Evolutionary conservation across 2,797 vertebrate species (phyloP), one percentile per base, ranked within the genome.

Genomic region (Sebastes dallii): DNA sequence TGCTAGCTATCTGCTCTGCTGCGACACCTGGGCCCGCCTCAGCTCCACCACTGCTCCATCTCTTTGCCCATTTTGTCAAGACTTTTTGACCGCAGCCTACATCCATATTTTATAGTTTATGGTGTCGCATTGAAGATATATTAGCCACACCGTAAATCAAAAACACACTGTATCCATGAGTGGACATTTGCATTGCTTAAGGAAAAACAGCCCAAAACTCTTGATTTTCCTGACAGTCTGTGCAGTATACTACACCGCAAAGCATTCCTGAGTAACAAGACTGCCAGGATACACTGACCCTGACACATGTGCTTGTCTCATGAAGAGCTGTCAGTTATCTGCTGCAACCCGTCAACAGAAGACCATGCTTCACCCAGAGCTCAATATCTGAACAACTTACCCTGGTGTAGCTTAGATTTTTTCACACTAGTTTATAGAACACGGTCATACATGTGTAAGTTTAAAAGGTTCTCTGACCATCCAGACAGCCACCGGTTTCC

Each of bases 221-320:
- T 27, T 0, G 0, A 6, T 8, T 73, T n/a, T 14, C 9, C 29
- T 46, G 39, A 60, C 62, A 36, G 59, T 11, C 18, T 32, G 6
- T 3, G 16, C 42, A 46, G 42, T 46, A 46, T 46, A 18, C 16
- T 46, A 46, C 42, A 50, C 24, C 50, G 69, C 60, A 75, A 71
- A 83, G 75, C 66, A 82, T 82, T 81, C 75, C 56, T 72, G 56
- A 58, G 59, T n/a, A 52, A 66, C 16, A 13, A 25, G 14, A 65
- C 32, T 68, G 18, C 10, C 20, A 30, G 46, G 52, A 60, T 58
- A 42, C 22, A 54, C 16, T 62, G 25, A 79, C 32, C 11, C 6
- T 22, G 66, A 50, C 22, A 22, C 56, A 13, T 46, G 36, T 56
- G 32, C 52, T 39, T 59, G 7, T 25, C 16, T 36, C 22, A 55